Evolutionary conservation across 2,113 vertebrate species (phyloP).

Genomic region (Oryzias melastigma): DNA sequence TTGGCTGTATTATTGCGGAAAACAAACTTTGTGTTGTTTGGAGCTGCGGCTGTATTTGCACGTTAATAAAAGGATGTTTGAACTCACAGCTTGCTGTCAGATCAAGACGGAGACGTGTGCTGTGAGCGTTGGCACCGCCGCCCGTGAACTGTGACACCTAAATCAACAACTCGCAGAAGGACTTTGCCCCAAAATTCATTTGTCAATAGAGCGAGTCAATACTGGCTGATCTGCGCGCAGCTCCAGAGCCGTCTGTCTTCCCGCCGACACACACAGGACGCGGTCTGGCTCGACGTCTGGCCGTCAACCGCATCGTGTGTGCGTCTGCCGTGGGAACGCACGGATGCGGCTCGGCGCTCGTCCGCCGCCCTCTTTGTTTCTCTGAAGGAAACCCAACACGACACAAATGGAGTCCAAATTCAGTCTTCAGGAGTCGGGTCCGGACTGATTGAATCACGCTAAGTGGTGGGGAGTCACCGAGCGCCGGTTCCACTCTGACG

Average conservation of each 20-base stretch:
- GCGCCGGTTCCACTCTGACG: constrained; percentile 46
- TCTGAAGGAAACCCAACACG: constrained; percentile 38
- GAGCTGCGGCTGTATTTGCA: constrained; percentile 53
- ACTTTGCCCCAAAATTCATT: constrained; percentile 80
- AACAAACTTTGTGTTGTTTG: constrained; percentile 69
- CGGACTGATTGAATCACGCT: constrained; percentile 56
- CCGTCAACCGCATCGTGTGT: constrained; percentile 63
- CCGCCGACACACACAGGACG: constrained; percentile 58
- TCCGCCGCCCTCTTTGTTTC: constrained; percentile 41
- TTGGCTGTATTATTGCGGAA: constrained; percentile 66
- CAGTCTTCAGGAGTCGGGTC: constrained; percentile 56
- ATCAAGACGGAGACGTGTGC: constrained; percentile 71
- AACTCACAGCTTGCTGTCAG: constrained; percentile 75
- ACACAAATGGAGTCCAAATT: constrained; percentile 52
- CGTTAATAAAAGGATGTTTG: constrained; percentile 64
- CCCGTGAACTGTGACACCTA: constrained; percentile 80
- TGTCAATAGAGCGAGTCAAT: constrained; percentile 83
- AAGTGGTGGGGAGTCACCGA: constrained; percentile 55
- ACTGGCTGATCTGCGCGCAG: constrained; percentile 74
- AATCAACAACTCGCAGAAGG: constrained; percentile 81
- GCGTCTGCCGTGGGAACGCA: constrained; percentile 57
- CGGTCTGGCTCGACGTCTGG: constrained; percentile 61
- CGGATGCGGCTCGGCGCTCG: constrained; percentile 15
- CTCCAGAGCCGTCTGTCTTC: constrained; percentile 65
- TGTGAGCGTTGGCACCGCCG: constrained; percentile 76